Base-by-base conservation (phyloP, 2,888 invertebrate genomes). In the Taphrorychus bicolor region DNA sequence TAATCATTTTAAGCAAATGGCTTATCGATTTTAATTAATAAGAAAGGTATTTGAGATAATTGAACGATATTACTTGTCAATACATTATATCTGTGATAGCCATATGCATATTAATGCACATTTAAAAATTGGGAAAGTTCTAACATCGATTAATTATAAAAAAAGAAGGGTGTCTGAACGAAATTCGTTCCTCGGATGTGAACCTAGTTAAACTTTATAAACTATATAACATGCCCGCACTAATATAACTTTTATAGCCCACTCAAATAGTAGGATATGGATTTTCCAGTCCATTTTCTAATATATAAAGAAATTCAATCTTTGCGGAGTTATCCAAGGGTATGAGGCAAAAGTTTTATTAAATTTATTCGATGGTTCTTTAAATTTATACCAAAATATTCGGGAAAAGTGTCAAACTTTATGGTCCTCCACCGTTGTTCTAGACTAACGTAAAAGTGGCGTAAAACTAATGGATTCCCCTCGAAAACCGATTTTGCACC, bases 231-330 rank as follows among this genome's bases (percentile, higher is more conserved):
- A 59, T 45, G 51, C 22, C 40, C 54, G 54, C 42, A 56, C 60
- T 66, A 65, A 59, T 66, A 64, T 63, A 69, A 69, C 64, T 69
- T 69, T 64, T 64, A 69, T 69, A 59, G 59, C 56, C 57, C 48
- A 45, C 53, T 69, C 64, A 64, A 69, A 69, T 52, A 69, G 68
- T 63, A 23, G 59, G 60, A 64, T 69, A 64, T 69, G 57, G 69
- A 69, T 64, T 69, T 69, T 69, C 60, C 69, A 49, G 64, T 64
- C 57, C 69, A 69, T 69, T 64, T 64, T 60, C 69, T 64, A 69
- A 69, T 69, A 59, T 69, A 69, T 64, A 64, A 64, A 64, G 69
- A 69, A 69, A 69, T 69, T 64, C 60, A 69, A 69, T 69, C 64
- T 64, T 69, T 64, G 42, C 51, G 63, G 68, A 68, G 59, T 68